These are phyloP conservation scores for Erinaceus europaeus DNA, from an alignment of 2,113 vertebrate genomes.

Conservation along the genomic window DNA sequence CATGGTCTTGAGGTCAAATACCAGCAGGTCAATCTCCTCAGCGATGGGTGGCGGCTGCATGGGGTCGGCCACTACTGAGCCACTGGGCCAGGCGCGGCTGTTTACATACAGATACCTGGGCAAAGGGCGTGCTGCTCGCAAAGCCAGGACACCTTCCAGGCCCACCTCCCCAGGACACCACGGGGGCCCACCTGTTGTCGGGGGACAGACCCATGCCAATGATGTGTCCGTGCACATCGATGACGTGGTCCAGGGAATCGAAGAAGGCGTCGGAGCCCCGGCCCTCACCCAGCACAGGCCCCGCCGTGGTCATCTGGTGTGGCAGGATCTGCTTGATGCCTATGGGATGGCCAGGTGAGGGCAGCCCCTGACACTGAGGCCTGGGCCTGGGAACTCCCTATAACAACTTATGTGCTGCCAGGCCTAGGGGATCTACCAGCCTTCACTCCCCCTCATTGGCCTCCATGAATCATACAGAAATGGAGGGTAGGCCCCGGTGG, in stretches of 20 bases:
- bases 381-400: too few relatives aligned
- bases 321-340: conserved; percentile 96
- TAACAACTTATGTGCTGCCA: too few relatives aligned
- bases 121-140: neutral
- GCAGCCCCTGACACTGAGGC: too few relatives aligned
- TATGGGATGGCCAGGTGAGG: conserved; percentile 54
- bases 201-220: conserved; percentile 98
- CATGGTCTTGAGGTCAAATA: conserved; percentile 95
- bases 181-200: conserved; percentile 90
- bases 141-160: rapidly evolving
- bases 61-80: conserved; percentile 92
- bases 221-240: conserved; percentile 96
- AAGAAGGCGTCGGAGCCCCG: conserved; percentile 93
- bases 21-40: conserved; percentile 95
- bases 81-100: conserved; percentile 94
- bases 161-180: rapidly evolving
- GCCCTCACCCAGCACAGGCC: conserved; percentile 93
- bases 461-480: too few relatives aligned
- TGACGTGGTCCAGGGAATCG: conserved; percentile 94
- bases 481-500: neutral
- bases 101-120: conserved; percentile 96
- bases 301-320: conserved; percentile 95
- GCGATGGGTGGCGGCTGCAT: conserved; percentile 96
- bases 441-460: too few relatives aligned
- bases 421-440: too few relatives aligned